Percentiles rank a stretch among this genome's conserved stretches.
phyloP scores from a whole-genome alignment of 2,113 vertebrate genomes.

The Poeciliopsis turrubarensis region DNA sequence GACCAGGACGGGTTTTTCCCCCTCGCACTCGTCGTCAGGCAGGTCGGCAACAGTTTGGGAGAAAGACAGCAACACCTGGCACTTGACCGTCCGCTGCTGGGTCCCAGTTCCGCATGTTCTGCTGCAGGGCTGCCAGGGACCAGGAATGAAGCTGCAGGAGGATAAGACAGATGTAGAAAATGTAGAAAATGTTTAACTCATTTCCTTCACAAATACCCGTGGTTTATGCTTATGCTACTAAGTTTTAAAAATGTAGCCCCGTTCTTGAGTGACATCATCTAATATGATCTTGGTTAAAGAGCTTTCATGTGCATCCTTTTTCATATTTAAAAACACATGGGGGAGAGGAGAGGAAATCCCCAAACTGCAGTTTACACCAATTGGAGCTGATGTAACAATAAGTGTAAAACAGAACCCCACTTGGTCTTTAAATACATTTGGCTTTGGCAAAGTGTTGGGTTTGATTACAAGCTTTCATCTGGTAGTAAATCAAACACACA shows the following conservation, averaged over 20 bases:
- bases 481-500: neutral
- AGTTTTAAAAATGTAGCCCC: slow-evolving; percentile 56
- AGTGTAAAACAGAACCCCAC: neutral
- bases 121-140: slow-evolving; percentile 90
- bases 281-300: slow-evolving; percentile 68
- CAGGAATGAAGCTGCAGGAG: slow-evolving; percentile 87
- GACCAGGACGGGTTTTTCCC: slow-evolving; percentile 83
- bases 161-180: neutral
- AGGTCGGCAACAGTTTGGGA: slow-evolving; percentile 93
- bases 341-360: slow-evolving; percentile 50
- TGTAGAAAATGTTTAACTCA: neutral
- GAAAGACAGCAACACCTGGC: slow-evolving; percentile 94
- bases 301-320: slow-evolving; percentile 61
- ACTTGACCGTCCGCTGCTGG: slow-evolving; percentile 86
- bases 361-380: slow-evolving; percentile 11
- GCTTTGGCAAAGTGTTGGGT: slow-evolving; percentile 1
- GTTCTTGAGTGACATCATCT: slow-evolving; percentile 42
- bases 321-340: slow-evolving; percentile 57
- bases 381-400: slow-evolving; percentile 6
- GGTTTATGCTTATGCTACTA: slow-evolving; percentile 56
- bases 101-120: slow-evolving; percentile 89
- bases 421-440: slow-evolving; percentile 16
- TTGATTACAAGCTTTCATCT: neutral
- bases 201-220: neutral
- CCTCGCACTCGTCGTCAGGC: slow-evolving; percentile 91